Base-by-base conservation (phyloP, 1,140 invertebrate genomes). In the Micrasema longulum region DNA sequence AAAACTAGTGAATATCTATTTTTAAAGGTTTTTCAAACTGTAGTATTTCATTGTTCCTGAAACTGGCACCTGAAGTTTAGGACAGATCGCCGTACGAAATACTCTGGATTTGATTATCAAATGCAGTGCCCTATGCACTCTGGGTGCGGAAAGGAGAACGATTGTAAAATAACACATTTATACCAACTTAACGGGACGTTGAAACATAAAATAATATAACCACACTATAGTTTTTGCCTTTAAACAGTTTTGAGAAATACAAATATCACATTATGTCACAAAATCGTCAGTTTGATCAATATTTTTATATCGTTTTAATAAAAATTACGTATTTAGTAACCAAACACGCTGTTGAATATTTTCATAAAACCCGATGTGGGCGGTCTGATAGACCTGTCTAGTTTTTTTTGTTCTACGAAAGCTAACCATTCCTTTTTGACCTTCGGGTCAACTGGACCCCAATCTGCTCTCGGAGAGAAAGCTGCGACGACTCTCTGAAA, bases 101-200 rank as follows among this genome's bases (percentile, higher is more conserved):
- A n/a, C n/a, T n/a, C n/a, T n/a, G n/a, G n/a, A n/a, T n/a, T 91
- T 84, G n/a, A n/a, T n/a, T n/a, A n/a, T n/a, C n/a, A n/a, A n/a
- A n/a, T n/a, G n/a, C n/a, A n/a, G n/a, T n/a, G n/a, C n/a, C n/a
- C n/a, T n/a, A n/a, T n/a, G n/a, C n/a, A n/a, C n/a, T n/a, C n/a
- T n/a, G n/a, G n/a, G 77, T 94, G 94, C 0, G 92, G 92, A 57
- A 94, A 89, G 0, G 94, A 79, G 78, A 94, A 94, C 0, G 90
- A 90, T 0, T 91, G 92, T 31, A 38, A 38, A 12, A 12, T 12
- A 7, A 5, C 36, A 12, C 36, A 7, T 12, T 38, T 5, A 38
- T 12, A 38, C 36, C 36, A 38, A 7, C 12, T 7, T 12, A 38
- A 38, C 5, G 5, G 5, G 36, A 38, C 36, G 5, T 5, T 38